Percentiles rank a stretch among this genome's conserved stretches.
These are phyloP conservation scores for Phyllotis vaccarum DNA, from an alignment of 2,797 vertebrate genomes.

Conservation along the genomic window DNA sequence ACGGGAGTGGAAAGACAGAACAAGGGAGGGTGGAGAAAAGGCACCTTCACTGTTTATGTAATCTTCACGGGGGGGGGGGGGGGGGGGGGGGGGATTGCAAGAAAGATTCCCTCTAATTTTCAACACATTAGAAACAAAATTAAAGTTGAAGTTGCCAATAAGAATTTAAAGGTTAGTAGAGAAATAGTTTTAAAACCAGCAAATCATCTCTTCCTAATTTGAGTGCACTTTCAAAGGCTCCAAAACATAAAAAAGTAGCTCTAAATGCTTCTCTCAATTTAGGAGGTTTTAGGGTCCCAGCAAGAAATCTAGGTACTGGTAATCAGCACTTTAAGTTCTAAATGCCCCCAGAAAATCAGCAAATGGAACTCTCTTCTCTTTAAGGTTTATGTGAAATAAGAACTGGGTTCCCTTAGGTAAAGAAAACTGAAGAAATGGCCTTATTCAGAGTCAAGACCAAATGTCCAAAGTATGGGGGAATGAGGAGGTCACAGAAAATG, in stretches of 20 bases:
- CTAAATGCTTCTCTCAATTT: constrained; percentile 57
- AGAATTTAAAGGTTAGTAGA: constrained; percentile 62
- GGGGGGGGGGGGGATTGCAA: not conserved
- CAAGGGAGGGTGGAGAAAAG: not conserved
- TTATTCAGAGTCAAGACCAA: constrained; percentile 56
- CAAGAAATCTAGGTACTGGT: constrained; percentile 75
- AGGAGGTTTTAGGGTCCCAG: constrained; percentile 69
- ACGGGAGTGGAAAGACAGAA: constrained; percentile 7
- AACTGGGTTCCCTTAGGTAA: constrained; percentile 74
- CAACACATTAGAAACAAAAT: constrained; percentile 4
- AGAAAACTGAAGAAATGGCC: constrained; percentile 51
- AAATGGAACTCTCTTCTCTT: constrained; percentile 59
- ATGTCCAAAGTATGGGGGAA: not conserved
- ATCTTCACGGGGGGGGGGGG: not conserved
- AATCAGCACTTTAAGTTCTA: constrained; percentile 81
- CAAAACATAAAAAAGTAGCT: not conserved
- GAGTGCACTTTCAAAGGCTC: constrained; percentile 26
- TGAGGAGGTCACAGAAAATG: not conserved
- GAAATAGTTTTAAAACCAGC: constrained; percentile 66
- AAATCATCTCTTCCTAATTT: constrained; percentile 73
- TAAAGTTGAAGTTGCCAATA: constrained; percentile 63
- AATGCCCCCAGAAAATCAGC: constrained; percentile 72
- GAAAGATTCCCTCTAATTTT: not conserved
- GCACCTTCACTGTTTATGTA: constrained; percentile 26
- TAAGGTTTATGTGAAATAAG: constrained; percentile 63